Evolutionary conservation across 2,113 vertebrate genomes (phyloP).

Genomic region (Alligator mississippiensis): DNA sequence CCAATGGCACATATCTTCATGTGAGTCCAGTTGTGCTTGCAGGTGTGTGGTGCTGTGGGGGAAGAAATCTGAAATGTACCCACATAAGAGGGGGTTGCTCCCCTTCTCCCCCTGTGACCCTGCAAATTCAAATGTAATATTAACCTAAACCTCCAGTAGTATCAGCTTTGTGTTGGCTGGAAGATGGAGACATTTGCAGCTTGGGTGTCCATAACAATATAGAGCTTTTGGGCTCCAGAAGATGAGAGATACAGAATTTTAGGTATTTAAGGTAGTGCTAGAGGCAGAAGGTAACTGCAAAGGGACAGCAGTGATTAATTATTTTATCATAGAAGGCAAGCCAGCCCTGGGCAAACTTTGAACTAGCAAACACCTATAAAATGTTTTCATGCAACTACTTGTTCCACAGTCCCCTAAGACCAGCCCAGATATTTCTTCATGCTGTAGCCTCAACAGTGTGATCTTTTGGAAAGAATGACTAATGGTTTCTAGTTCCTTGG

Average conservation of each 20-base stretch:
- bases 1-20: neutral
- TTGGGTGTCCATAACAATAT: neutral
- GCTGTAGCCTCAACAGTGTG: neutral
- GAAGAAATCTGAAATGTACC: neutral
- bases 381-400: fast-evolving
- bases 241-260: fast-evolving
- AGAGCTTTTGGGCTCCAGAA: too few relatives aligned
- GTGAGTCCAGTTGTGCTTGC: neutral
- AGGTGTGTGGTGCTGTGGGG: fast-evolving
- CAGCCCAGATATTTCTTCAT: fast-evolving
- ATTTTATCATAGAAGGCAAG: neutral
- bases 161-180: neutral
- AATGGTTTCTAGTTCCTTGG: neutral
- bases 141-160: neutral
- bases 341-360: neutral
- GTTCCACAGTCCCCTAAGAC: neutral
- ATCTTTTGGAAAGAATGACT: fast-evolving
- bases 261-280: neutral
- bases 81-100: fast-evolving
- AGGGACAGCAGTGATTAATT: neutral
- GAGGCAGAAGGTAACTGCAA: fast-evolving
- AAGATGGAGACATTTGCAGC: neutral
- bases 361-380: neutral
- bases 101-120: neutral
- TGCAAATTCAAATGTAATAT: fast-evolving